phyloP scores from a whole-genome alignment of 2,797 vertebrate genomes.

The Myotis myotis region DNA sequence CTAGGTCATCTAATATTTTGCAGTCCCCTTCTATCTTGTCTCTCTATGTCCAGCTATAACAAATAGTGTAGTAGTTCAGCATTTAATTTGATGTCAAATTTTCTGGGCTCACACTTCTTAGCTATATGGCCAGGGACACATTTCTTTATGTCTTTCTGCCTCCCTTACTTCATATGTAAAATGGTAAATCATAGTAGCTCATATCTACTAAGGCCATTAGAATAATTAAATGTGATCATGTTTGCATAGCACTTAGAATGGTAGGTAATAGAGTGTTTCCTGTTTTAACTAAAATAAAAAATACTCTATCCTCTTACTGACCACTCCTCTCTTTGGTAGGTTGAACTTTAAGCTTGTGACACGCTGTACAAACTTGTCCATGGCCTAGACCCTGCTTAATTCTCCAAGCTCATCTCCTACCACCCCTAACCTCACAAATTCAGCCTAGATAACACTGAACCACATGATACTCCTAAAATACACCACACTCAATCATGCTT shows the following conservation, averaged over 20 bases:
- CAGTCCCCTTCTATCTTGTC: not conserved
- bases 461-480: not conserved
- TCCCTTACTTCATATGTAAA: not conserved
- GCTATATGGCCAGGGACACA: not conserved
- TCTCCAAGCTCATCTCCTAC: not conserved
- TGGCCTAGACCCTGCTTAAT: not conserved
- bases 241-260: not conserved
- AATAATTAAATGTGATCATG: not conserved
- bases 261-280: not conserved
- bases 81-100: not conserved
- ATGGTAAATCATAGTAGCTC: not conserved
- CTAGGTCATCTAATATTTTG: not conserved
- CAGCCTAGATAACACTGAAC: not conserved
- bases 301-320: not conserved
- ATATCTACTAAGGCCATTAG: not conserved
- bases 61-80: not conserved
- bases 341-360: not conserved
- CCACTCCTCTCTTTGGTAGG: not conserved
- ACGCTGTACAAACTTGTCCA: not conserved
- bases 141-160: slow-evolving; percentile 1
- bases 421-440: not conserved
- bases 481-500: not conserved
- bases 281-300: slow-evolving; percentile 45
- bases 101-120: not conserved
- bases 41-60: not conserved